phyloP scores from a whole-genome alignment of 2,888 invertebrate species.

The Lissonota sp. region DNA sequence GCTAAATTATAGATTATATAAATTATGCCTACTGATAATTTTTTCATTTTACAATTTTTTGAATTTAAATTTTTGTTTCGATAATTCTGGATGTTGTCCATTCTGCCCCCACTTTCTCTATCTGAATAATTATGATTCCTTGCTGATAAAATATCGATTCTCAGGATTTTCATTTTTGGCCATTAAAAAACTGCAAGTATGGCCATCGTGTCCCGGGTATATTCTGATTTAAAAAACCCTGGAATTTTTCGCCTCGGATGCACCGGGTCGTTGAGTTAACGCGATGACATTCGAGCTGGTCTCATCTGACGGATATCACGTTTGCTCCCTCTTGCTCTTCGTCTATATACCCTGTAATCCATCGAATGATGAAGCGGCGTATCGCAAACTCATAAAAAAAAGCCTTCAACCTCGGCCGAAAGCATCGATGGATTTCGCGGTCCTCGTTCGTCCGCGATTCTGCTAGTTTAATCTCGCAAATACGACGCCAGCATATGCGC shows the following conservation, averaged over 20 bases:
- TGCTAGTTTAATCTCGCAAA: conserved; percentile 56
- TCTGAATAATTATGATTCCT: too few species aligned
- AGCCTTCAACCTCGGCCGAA: conserved; percentile 77
- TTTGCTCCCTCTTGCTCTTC: conserved; percentile 16
- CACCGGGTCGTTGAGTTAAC: conserved; percentile 75
- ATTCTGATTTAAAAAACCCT: too few species aligned
- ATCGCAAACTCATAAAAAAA: conserved; percentile 83
- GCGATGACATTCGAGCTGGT: conserved; percentile 76
- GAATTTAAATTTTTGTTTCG: too few species aligned
- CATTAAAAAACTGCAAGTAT: too few species aligned
- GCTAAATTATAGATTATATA: too few species aligned
- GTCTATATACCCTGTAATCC: conserved; percentile 73
- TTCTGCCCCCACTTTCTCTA: too few species aligned
- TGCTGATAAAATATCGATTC: too few species aligned
- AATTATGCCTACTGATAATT: too few species aligned
- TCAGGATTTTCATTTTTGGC: too few species aligned
- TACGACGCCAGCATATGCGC: conserved; percentile 45
- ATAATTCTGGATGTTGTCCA: too few species aligned
- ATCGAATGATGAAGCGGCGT: conserved; percentile 82
- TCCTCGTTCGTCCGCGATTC: conserved; percentile 53
- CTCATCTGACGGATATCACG: conserved; percentile 55
- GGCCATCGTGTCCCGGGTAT: too few species aligned
- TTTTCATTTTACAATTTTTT: too few species aligned
- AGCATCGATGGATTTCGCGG: conserved; percentile 52
- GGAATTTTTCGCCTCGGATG: conserved; percentile 66